Base-by-base conservation (phyloP, 2,888 invertebrate species). In the Blera fallax region DNA sequence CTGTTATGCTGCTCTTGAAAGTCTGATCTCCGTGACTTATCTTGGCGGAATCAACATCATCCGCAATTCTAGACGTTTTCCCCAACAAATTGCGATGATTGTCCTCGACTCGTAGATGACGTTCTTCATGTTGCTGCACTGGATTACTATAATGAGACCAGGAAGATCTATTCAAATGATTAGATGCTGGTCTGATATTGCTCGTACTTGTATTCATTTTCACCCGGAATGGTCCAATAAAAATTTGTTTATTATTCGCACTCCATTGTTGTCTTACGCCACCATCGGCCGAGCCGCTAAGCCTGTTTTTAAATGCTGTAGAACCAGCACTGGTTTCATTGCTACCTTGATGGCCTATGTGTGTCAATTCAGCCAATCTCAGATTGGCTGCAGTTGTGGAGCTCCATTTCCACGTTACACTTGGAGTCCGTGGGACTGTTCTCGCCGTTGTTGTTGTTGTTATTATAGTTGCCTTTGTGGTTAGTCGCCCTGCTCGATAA, bases 251-350 rank as follows among this genome's bases (percentile, higher is more conserved):
- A 64, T 80, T 69, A 43, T 74, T 64, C 21, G 40, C 48, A 69
- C 62, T 80, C 69, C 76, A 82, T 70, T 54, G 60, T 52, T 69
- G 48, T 27, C 52, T 56, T 56, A 64, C 62, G 54, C 62, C 70
- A 27, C n/a, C n/a, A n/a, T n/a, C n/a, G n/a, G n/a, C n/a, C n/a
- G n/a, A n/a, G n/a, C n/a, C 14, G n/a, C n/a, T 45, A 27, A 70
- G 62, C 70, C 62, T 70, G 77, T 70, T 58, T 82, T 67, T 82
- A 58, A 58, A 21, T 56, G 54, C 64, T 50, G 58, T 64, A 40
- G 74, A 58, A 45, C 43, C 69, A 58, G 69, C 62, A 64, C 32
- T 80, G 69, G 73, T 70, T 64, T 80, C 56, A 64, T 64, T 70
- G 69, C 62, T 70, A 76, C 50, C 56, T 62, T 64, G 62, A 34